A percentile compares a stretch with the other conserved stretches of the same genome.
phyloP scores from a whole-genome alignment of 2,888 invertebrate species.

The Deilephila porcellus region DNA sequence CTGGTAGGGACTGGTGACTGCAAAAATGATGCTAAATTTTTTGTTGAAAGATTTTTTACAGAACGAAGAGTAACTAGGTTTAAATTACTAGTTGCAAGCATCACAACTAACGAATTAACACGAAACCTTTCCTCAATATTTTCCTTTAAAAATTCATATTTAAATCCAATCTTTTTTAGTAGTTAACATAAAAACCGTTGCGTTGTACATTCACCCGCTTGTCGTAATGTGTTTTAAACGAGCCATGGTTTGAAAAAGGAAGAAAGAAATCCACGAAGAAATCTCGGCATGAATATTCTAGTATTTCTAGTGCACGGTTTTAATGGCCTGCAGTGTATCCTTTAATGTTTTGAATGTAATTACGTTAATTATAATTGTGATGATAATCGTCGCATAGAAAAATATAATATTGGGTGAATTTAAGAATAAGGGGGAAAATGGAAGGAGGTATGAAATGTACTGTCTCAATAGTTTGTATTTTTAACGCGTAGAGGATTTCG shows the following conservation, averaged over 20 bases:
- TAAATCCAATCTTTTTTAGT: conserved; percentile 14
- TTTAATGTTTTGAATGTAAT: neutral
- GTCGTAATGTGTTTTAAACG: conserved; percentile 64
- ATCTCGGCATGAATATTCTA: conserved; percentile 19
- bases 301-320: conserved; percentile 23
- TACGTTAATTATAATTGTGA: neutral
- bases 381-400: too few relatives aligned
- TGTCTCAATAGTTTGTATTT: too few relatives aligned
- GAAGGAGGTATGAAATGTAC: too few relatives aligned
- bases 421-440: too few relatives aligned
- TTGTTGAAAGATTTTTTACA: too few relatives aligned
- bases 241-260: conserved; percentile 41
- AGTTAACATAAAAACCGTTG: conserved; percentile 29
- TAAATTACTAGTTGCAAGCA: too few relatives aligned
- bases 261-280: conserved; percentile 41
- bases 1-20: too few relatives aligned
- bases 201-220: conserved; percentile 32
- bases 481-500: too few relatives aligned
- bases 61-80: too few relatives aligned
- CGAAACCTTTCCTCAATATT: neutral
- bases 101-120: too few relatives aligned
- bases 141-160: neutral
- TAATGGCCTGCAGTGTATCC: conserved; percentile 17
- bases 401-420: too few relatives aligned
- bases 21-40: too few relatives aligned